Base-by-base conservation (phyloP, 2,113 vertebrate species). In the Podocnemis expansa region DNA sequence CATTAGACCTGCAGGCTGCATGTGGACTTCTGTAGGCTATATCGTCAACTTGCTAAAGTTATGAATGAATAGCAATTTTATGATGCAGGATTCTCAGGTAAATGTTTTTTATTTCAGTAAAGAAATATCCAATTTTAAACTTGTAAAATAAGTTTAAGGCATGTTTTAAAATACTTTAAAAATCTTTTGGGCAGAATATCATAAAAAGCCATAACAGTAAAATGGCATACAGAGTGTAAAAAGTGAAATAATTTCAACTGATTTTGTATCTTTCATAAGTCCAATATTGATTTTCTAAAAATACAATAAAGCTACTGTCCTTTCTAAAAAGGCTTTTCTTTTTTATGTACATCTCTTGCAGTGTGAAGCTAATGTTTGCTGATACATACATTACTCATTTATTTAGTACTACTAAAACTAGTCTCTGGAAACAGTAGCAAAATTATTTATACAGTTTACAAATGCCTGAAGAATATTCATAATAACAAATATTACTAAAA, bases 231-330 rank as follows among this genome's bases (percentile, higher is more conserved):
- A 91, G 96, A 98, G 97, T 98, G 97, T 98, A 98, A 98, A 98
- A 98, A 98, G 95, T 94, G 45, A 95, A 91, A 93, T 97, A 96
- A 97, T 97, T 97, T 78, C 94, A 96, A 91, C 94, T 98, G 96
- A 97, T 97, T 98, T 98, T 98, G 95, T 97, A 98, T 97, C 96
- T 98, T 98, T 98, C 97, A 93, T 98, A 98, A 97, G 51, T 97
- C 95, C 94, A 96, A 0, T 97, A 96, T 98, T n/a, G n/a, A n/a
- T n/a, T 98, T 98, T 98, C 95, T 98, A 98, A 97, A 84, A 95
- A 95, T 96, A 63, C 97, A 98, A 98, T 98, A 98, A 98, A 98
- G 97, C 97, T 96, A 98, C 97, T 98, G 97, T 97, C 93, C 97
- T 97, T 97, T 95, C 87, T 97, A 94, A 92, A 95, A 97, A 97